Evolutionary conservation across 2,888 invertebrate genomes (phyloP).

Genomic region (Elegia similella): DNA sequence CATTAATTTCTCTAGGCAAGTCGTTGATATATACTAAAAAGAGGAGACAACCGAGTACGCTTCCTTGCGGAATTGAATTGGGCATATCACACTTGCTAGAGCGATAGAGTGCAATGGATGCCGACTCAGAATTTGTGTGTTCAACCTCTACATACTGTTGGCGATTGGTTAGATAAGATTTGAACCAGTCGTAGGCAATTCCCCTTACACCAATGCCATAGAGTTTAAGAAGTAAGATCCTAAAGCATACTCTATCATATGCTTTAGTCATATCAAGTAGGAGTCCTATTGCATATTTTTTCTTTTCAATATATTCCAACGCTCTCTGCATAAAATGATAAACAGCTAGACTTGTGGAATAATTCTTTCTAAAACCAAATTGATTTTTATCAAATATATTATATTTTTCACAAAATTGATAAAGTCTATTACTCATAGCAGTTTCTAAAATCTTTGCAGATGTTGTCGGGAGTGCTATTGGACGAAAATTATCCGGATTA

Average conservation of each 20-base stretch:
- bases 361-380: neutral
- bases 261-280: constrained; percentile 16
- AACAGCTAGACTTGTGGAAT: neutral
- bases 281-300: neutral
- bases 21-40: no score
- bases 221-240: constrained; percentile 8
- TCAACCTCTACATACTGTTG: no score
- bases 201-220: constrained; percentile 14
- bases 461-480: no score
- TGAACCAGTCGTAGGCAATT: constrained; percentile 5
- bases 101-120: no score
- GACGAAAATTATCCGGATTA: no score
- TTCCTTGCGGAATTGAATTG: no score
- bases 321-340: neutral
- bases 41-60: no score
- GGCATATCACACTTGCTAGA: no score
- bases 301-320: neutral
- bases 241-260: constrained; percentile 10
- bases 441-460: no score
- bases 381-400: neutral
- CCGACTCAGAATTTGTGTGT: no score
- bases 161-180: neutral
- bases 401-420: neutral
- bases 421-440: neutral
- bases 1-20: constrained; percentile 1